phyloP scores from a whole-genome alignment of 2,113 vertebrate species.

The Nothocercus julius region DNA sequence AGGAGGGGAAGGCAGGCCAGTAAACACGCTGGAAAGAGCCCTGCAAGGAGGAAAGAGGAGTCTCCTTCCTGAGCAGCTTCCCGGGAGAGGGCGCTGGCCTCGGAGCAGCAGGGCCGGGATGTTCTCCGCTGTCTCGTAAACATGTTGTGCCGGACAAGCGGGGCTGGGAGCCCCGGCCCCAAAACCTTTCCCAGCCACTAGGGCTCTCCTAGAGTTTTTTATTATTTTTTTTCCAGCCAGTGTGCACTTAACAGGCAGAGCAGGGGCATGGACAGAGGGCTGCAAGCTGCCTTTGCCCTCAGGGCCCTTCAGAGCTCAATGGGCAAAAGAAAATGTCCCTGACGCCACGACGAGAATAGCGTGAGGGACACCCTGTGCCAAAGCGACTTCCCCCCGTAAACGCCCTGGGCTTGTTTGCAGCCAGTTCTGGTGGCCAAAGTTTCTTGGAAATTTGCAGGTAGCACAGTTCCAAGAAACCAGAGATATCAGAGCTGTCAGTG shows the following conservation, averaged over 20 bases:
- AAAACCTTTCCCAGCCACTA: neutral
- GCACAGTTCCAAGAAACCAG: neutral
- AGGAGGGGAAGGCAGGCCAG: conserved; percentile 18
- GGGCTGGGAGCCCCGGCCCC: neutral
- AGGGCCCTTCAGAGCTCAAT: fast-evolving
- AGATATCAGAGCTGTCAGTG: neutral
- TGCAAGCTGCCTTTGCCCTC: neutral
- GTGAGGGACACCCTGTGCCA: neutral
- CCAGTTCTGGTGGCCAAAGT: neutral
- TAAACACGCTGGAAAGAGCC: conserved; percentile 28
- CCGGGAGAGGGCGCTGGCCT: conserved; percentile 70
- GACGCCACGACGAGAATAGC: neutral
- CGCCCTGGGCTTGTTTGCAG: neutral
- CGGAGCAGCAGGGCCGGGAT: neutral
- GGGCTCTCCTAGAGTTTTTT: neutral
- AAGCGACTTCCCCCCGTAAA: neutral
- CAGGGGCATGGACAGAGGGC: neutral
- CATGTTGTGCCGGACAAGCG: neutral
- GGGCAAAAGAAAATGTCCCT: neutral
- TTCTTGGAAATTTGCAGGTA: neutral
- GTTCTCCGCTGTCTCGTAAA: conserved; percentile 28
- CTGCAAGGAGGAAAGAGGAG: neutral
- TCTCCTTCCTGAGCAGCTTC: neutral
- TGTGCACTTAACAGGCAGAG: neutral
- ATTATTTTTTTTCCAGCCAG: neutral